These are phyloP conservation scores for Heliconius sara DNA, from an alignment of 2,888 invertebrate species.

Conservation along the genomic window DNA sequence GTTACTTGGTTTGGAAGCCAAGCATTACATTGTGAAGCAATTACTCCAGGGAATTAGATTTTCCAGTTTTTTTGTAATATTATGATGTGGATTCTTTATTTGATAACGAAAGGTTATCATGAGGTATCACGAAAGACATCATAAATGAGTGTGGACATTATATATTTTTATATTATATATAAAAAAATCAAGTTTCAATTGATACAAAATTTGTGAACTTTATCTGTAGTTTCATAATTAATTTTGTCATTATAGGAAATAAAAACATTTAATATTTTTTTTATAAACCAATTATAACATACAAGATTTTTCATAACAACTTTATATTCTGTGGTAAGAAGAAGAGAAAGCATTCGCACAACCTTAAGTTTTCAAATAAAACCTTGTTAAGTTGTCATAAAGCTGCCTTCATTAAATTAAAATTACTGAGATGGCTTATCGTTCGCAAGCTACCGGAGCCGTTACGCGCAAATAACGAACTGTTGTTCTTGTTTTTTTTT, in stretches of 20 bases:
- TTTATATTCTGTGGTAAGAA: neutral
- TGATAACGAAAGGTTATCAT: neutral
- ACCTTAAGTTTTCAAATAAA: constrained; percentile 33
- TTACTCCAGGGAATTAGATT: neutral
- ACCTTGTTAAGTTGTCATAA: constrained; percentile 60
- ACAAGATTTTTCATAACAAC: neutral
- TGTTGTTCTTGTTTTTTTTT: constrained; percentile 66
- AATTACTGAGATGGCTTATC: constrained; percentile 69
- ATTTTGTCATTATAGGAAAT: neutral
- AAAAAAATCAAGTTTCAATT: neutral
- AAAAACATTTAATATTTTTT: neutral
- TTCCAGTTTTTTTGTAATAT: neutral
- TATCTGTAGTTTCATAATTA: neutral
- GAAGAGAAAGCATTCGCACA: constrained; percentile 12
- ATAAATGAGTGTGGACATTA: neutral
- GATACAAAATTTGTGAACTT: no score
- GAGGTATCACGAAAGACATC: no score
- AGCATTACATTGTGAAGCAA: neutral
- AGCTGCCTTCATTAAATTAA: constrained; percentile 67
- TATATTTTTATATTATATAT: neutral
- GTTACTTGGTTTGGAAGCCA: no score
- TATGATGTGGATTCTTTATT: neutral
- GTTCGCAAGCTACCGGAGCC: constrained; percentile 74
- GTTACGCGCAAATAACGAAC: constrained; percentile 80
- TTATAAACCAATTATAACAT: neutral